phyloP scores from a whole-genome alignment of 2,797 vertebrate species.

The Crenuchus spilurus region DNA sequence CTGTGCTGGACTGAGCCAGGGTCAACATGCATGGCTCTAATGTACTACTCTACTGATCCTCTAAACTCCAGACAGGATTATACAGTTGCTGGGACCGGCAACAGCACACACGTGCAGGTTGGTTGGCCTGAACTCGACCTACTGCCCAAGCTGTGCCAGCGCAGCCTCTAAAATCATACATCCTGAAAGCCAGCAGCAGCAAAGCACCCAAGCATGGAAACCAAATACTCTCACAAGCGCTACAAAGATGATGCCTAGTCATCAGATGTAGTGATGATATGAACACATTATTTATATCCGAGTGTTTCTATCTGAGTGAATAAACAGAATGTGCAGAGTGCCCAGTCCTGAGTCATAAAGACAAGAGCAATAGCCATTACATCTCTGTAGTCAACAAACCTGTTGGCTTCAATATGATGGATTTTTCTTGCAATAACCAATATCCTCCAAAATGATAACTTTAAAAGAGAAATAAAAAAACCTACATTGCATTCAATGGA shows the following conservation, averaged over 20 bases:
- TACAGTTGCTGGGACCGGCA: not conserved
- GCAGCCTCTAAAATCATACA: not conserved
- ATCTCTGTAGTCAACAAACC: too few species aligned
- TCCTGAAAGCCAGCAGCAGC: not conserved
- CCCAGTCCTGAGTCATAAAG: not conserved
- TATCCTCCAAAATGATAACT: too few species aligned
- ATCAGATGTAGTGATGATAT: not conserved
- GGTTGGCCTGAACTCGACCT: not conserved
- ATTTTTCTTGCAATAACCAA: too few species aligned
- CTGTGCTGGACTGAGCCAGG: not conserved
- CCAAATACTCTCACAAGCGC: too few species aligned
- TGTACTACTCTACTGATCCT: conserved; percentile 25
- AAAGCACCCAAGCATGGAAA: not conserved
- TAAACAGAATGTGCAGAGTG: not conserved
- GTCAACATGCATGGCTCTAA: conserved; percentile 54
- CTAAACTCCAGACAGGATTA: conserved; percentile 55
- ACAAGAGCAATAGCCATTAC: too few species aligned
- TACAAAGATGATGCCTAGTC: not conserved
- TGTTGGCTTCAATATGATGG: too few species aligned
- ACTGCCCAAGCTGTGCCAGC: not conserved
- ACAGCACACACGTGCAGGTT: not conserved
- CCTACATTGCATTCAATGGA: too few species aligned
- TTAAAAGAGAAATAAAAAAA: too few species aligned
- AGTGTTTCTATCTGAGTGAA: not conserved
- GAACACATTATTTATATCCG: too few species aligned